Evolutionary conservation across 2,888 invertebrate genomes (phyloP).

Genomic region (Acrobeloides nanus): DNA sequence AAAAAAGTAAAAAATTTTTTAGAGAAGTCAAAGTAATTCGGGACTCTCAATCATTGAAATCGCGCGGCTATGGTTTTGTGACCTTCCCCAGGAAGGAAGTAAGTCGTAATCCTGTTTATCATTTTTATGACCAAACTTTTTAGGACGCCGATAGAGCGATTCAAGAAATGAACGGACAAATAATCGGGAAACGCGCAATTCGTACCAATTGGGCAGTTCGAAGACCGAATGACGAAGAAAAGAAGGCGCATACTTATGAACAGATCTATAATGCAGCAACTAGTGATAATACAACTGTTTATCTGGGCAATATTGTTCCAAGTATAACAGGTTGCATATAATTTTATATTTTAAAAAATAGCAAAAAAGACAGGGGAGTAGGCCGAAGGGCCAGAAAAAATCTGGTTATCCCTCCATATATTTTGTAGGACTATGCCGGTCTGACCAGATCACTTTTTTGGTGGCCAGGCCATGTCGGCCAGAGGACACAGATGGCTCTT

Average conservation of each 20-base stretch:
- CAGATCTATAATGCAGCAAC: constrained; percentile 97
- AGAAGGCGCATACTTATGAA: constrained; percentile 36
- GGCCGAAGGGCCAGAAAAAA: too few species aligned
- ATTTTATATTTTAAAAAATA: too few species aligned
- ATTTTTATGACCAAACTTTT: neutral
- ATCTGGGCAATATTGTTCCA: constrained; percentile 79
- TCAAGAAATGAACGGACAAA: constrained; percentile 95
- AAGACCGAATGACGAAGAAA: constrained; percentile 16
- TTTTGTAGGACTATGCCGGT: too few species aligned
- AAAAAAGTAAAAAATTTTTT: constrained; percentile 36
- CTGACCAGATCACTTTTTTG: too few species aligned
- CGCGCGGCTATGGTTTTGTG: constrained; percentile 98
- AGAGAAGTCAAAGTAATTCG: constrained; percentile 94
- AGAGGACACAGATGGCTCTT: too few species aligned
- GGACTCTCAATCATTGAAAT: constrained; percentile 96
- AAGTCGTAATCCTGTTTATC: constrained; percentile 5
- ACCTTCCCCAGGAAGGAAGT: constrained; percentile 92
- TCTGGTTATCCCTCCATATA: too few species aligned
- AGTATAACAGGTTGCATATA: constrained; percentile 25
- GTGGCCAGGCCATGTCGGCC: too few species aligned
- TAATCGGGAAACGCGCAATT: constrained; percentile 90
- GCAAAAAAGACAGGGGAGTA: too few species aligned
- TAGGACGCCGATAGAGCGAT: constrained; percentile 95
- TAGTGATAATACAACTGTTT: constrained; percentile 94
- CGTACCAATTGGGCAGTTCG: constrained; percentile 98